Base-by-base conservation (phyloP, 2,888 invertebrate genomes). In the Troides aeacus region DNA sequence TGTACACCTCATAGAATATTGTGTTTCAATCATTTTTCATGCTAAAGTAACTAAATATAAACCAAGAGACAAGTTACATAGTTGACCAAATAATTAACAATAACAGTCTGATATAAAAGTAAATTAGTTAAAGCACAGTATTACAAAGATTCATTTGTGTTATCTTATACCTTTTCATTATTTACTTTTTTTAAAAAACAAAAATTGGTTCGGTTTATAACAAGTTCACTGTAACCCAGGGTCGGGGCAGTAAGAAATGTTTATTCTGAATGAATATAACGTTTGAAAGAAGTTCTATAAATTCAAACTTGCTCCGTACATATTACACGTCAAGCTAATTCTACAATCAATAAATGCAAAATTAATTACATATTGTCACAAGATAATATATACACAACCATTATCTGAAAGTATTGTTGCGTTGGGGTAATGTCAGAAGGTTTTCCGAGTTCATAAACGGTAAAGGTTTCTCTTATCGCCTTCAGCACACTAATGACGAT, bases 301-400 rank as follows among this genome's bases (percentile, higher is more conserved):
- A 56, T 61, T 66, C 53, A 36, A 39, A 62, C 30, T 8, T 10
- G 30, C 4, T 62, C 42, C n/a, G 62, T 42, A 21, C 21, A 21
- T 21, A 53, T 66, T 39, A 57, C 42, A 50, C 21, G 46, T 58
- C 21, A 63, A 17, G 64, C 60, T 53, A 64, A 36, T 56, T 56
- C 24, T 24, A 60, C 75, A 78, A 74, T 87, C 75, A 78, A 74
- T 87, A 87, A 87, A 88, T 88, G 87, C 87, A 85, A 83, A 80
- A 76, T 79, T 80, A 81, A 79, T 75, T 76, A 75, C 73, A 70
- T 78, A 81, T 80, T 78, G 80, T 82, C 80, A 82, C 77, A 79
- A 78, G 75, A 80, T 81, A 83, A 81, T 81, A 78, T 78, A 80
- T 84, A 85, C 84, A 88, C 86, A 88, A 87, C 86, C 87, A 81